Percentiles rank a stretch among this genome's conserved stretches.
These are phyloP conservation scores for Brassicogethes aeneus DNA, from an alignment of 2,888 invertebrate genomes.

Conservation along the genomic window DNA sequence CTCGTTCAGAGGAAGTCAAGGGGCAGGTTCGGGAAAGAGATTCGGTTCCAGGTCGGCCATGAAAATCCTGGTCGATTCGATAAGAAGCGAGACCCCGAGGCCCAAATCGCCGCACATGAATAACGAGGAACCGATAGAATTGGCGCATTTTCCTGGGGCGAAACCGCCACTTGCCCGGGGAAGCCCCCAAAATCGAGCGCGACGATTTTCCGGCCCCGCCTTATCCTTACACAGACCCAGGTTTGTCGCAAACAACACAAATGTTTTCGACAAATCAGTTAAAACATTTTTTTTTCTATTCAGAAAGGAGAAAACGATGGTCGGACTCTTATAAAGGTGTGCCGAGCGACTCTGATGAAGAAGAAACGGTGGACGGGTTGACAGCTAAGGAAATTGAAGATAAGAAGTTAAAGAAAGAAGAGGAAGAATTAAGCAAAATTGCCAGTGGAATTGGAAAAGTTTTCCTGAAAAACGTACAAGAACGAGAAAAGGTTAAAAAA, in stretches of 20 bases:
- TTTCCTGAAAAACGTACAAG: slow-evolving; percentile 88
- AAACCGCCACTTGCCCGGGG: slow-evolving; percentile 82
- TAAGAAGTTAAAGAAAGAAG: slow-evolving; percentile 68
- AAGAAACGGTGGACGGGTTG: slow-evolving; percentile 60
- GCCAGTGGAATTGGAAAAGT: slow-evolving; percentile 90
- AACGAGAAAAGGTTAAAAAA: slow-evolving; percentile 81
- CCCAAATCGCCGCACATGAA: slow-evolving; percentile 92
- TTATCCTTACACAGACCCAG: slow-evolving; percentile 93
- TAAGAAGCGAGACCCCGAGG: slow-evolving; percentile 75
- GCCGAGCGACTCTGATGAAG: slow-evolving; percentile 77
- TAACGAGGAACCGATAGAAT: slow-evolving; percentile 95
- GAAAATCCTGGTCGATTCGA: slow-evolving; percentile 80
- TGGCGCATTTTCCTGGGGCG: slow-evolving; percentile 91
- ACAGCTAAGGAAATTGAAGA: slow-evolving; percentile 44
- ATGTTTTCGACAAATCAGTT: neutral
- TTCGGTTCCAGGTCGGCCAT: slow-evolving; percentile 53
- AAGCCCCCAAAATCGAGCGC: slow-evolving; percentile 84
- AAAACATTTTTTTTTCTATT: slow-evolving; percentile 2
- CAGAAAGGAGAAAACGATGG: slow-evolving; percentile 76
- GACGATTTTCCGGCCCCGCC: slow-evolving; percentile 98
- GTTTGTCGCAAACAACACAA: slow-evolving; percentile 30
- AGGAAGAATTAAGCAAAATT: slow-evolving; percentile 85
- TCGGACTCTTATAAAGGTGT: slow-evolving; percentile 83
- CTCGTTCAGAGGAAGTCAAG: slow-evolving; percentile 47
- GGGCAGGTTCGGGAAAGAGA: slow-evolving; percentile 39